phyloP scores from a whole-genome alignment of 2,113 vertebrate species.

The Otolemur garnettii region DNA sequence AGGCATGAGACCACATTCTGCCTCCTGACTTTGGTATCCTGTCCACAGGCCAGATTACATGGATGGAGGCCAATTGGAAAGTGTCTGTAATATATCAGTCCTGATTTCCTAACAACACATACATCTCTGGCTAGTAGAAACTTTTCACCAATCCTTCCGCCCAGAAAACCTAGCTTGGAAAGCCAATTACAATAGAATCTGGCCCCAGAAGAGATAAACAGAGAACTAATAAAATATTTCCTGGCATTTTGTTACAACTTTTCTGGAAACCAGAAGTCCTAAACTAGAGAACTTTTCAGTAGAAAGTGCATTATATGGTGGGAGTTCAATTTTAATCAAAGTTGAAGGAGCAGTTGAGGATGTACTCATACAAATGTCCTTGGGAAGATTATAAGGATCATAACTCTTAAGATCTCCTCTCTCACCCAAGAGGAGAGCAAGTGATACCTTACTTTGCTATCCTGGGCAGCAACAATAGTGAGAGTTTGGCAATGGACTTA shows the following conservation, averaged over 20 bases:
- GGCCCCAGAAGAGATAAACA: conserved; percentile 3
- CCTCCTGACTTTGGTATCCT: neutral
- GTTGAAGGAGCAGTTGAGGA: neutral
- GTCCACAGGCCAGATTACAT: neutral
- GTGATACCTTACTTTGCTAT: neutral
- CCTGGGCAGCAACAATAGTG: neutral
- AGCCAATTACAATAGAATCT: conserved; percentile 27
- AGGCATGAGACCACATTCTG: neutral
- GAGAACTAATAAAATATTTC: conserved; percentile 21
- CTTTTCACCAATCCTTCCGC: conserved; percentile 23
- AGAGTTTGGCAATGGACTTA: conserved; percentile 26
- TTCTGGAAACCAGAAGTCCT: conserved; percentile 13
- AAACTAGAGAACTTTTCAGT: conserved; percentile 3
- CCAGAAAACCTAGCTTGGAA: conserved; percentile 31
- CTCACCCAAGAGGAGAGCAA: neutral
- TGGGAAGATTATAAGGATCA: neutral
- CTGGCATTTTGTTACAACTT: conserved; percentile 37
- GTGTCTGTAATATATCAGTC: neutral
- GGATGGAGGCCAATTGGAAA: neutral
- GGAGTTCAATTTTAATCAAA: neutral
- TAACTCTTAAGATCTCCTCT: neutral
- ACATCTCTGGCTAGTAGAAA: neutral
- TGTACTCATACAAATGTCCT: neutral
- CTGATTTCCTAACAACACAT: neutral
- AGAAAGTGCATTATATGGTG: neutral